Conservation (phyloP, 1,140 invertebrate species). For the Lepidurus arcticus region DNA sequence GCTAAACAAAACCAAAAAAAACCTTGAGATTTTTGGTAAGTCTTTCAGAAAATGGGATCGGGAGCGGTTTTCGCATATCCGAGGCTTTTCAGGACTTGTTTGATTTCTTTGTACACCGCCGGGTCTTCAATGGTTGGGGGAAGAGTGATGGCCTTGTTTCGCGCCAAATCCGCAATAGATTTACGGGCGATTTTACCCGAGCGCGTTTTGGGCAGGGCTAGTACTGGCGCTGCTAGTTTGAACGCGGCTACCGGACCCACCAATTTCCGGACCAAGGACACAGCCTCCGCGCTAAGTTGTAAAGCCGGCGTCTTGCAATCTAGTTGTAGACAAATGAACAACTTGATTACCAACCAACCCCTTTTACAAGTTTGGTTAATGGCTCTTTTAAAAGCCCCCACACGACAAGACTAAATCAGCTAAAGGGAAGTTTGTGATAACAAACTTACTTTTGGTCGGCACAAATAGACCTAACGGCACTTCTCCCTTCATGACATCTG, state of each 20-base stretch:
- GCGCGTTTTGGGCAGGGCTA: slow-evolving; percentile 67
- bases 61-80: slow-evolving; percentile 51
- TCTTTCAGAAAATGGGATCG: slow-evolving; percentile 31
- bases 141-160: slow-evolving; percentile 67
- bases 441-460: slow-evolving; percentile 51
- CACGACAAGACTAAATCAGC: slow-evolving; percentile 30
- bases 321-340: slow-evolving; percentile 45
- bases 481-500: slow-evolving; percentile 81
- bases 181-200: slow-evolving; percentile 79
- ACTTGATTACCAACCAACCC: background rate
- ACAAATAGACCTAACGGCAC: slow-evolving; percentile 82
- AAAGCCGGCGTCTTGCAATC: slow-evolving; percentile 49
- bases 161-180: slow-evolving; percentile 73
- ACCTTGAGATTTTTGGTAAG: background rate
- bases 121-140: slow-evolving; percentile 84
- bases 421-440: background rate
- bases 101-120: slow-evolving; percentile 69
- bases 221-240: slow-evolving; percentile 65
- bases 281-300: slow-evolving; percentile 58
- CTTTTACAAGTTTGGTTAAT: too few relatives aligned
- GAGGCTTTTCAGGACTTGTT: slow-evolving; percentile 62
- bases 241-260: slow-evolving; percentile 88
- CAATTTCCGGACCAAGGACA: slow-evolving; percentile 64
- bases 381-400: background rate
- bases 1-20: background rate